Evolutionary conservation across 2,888 invertebrate genomes (phyloP), one percentile per base, ranked within the genome.

Genomic region (Campoplex nolae): DNA sequence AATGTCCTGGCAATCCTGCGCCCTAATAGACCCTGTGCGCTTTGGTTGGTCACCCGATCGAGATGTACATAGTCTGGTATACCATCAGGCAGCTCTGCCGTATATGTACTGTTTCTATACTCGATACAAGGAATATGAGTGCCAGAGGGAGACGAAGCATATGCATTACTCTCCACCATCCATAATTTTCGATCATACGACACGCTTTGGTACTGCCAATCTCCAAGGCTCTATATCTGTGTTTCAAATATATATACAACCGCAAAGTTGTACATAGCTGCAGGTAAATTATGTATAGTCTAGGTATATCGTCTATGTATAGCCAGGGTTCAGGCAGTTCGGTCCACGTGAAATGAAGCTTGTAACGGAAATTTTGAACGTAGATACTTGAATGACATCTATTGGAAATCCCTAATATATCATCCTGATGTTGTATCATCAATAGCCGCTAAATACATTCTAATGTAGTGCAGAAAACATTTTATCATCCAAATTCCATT

Each of bases 1-100:
- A 91, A 92, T 92, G 92, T 90, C 87, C 90, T 86, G 88, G 89
- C 89, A 91, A 91, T 91, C 87, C 89, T 88, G 76, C 89, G 83
- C 90, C 90, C 90, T 91, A 92, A 91, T 92, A 92, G 91, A 90
- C 89, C 88, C 88, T 86, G 77, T 86, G 82, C 76, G 83, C 88
- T 85, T 78, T 88, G 83, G 83, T 73, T 71, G 85, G 78, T 87
- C 85, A 84, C 77, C 77, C 76, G 81, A 70, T 77, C 75, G 71
- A 16, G 62, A 51, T 83, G 58, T 54, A 75, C 74, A 70, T 84
- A 84, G 76, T 68, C 56, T 32, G 32, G 32, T 81, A 77, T 79
- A 79, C 70, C 56, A 58, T 81, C 70, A 80, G 65, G 67, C 74
- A 81, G 54, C 62, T 35, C 35, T 56, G 78, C 16, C 68, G 16